A percentile compares a stretch with the other conserved stretches of the same genome.
Conservation (phyloP, 2,888 invertebrate species). For the Lycocerus yunnanus region DNA sequence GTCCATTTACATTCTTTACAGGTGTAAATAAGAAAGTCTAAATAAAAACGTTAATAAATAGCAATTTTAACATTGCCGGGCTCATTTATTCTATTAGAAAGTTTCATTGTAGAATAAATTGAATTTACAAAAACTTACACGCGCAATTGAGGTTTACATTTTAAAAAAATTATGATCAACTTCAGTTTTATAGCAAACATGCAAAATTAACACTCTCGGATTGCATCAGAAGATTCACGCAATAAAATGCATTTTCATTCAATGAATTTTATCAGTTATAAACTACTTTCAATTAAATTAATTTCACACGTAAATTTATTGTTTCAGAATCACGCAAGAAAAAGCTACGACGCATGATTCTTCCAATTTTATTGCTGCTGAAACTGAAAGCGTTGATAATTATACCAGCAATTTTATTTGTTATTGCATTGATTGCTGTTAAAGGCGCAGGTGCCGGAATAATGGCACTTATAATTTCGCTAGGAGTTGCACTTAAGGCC, state of each 20-base stretch:
- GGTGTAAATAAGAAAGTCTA: neutral
- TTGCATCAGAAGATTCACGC: neutral
- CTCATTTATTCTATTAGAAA: neutral
- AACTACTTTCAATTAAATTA: conserved; percentile 7
- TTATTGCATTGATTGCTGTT: conserved; percentile 66
- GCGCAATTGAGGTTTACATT: neutral
- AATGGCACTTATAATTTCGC: conserved; percentile 65
- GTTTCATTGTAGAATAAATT: neutral
- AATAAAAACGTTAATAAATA: neutral
- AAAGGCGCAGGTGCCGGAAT: conserved; percentile 68
- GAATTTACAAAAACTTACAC: neutral
- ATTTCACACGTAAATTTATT: conserved; percentile 8
- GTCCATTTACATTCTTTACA: neutral
- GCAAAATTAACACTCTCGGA: too few species aligned
- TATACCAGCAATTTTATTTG: conserved; percentile 63
- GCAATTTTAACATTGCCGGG: neutral
- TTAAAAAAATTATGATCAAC: neutral
- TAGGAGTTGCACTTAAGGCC: conserved; percentile 51
- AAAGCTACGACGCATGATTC: conserved; percentile 63
- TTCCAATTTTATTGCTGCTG: conserved; percentile 66
- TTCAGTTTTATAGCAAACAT: neutral
- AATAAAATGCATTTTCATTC: neutral
- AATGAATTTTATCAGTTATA: neutral
- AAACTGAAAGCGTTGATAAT: conserved; percentile 66
- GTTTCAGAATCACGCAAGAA: conserved; percentile 62